Evolutionary conservation across 2,113 vertebrate species (phyloP), one percentile per base, ranked within the genome.

Genomic region (Megaceryle torquata): DNA sequence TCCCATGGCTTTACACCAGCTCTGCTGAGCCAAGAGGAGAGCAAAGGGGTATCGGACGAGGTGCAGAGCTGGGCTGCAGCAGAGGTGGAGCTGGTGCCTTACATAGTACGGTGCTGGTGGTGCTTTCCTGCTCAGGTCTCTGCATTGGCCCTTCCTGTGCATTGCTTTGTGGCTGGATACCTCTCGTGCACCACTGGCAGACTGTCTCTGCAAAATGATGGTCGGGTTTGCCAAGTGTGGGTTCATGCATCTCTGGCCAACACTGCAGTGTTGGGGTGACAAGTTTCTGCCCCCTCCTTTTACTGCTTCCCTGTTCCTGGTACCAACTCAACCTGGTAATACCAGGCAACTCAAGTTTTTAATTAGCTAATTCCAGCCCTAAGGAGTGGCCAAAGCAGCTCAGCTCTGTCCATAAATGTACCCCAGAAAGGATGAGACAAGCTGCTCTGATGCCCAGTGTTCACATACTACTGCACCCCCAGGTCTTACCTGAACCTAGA

Each of bases 181-280:
- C 33, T 74, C 71, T 68, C 14, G 16, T 20, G 26, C 13, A 51
- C 11, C 60, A 28, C 35, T 16, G 78, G 24, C 35, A 50, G 65
- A 22, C 10, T n/a, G 28, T 22, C 70, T 67, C 33, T 82, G 46
- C 15, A 63, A 48, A 77, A 35, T 18, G 41, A 25, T 51, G 54
- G 48, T 41, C 0, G 3, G 31, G 35, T 82, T 63, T 68, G 17
- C n/a, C 41, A n/a, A 0, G 0, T 17, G n/a, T 25, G 29, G 22
- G 29, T 71, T 74, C 37, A 6, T 4, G 13, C 3, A 1, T 57
- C 6, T 1, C n/a, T 35, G 50, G n/a, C 56, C 26, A 59, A 25
- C 4, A 5, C 15, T 59, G 64, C 1, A 11, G 19, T 63, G 50
- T 43, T 57, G 46, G 31, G 29, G 5, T 68, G 43, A 48, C 25